phyloP scores from a whole-genome alignment of 2,113 vertebrate species.

The Podarcis raffonei region DNA sequence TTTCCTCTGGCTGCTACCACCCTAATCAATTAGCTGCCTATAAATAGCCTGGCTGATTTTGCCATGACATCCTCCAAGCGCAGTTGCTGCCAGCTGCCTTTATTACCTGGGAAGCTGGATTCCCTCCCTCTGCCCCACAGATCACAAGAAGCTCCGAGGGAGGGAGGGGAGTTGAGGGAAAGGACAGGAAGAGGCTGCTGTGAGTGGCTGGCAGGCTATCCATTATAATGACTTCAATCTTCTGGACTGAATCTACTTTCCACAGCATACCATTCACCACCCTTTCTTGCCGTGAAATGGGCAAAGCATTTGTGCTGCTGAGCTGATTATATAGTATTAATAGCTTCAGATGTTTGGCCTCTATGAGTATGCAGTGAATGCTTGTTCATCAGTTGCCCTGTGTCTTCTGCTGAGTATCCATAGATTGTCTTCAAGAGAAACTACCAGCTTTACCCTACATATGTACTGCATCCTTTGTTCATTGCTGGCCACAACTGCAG shows the following conservation, averaged over 20 bases:
- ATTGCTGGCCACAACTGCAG: neutral
- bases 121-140: constrained; percentile 32
- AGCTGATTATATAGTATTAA: neutral
- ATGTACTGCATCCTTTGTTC: neutral
- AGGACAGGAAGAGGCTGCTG: constrained; percentile 4
- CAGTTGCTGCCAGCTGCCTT: constrained; percentile 40
- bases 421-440: neutral
- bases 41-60: constrained; percentile 56
- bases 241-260: constrained; percentile 29
- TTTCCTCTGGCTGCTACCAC: constrained; percentile 57
- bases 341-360: neutral
- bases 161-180: neutral
- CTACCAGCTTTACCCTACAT: neutral
- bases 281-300: neutral
- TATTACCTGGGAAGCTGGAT: constrained; percentile 26
- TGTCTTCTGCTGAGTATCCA: neutral
- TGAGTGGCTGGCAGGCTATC: constrained; percentile 8
- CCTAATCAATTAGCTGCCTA: constrained; percentile 54
- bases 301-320: neutral
- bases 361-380: accelerated
- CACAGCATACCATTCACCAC: constrained; percentile 31
- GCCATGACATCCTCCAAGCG: constrained; percentile 19
- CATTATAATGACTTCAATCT: constrained; percentile 41
- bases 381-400: neutral
- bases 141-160: neutral